Conservation (phyloP, 2,888 invertebrate species). For the Lycaena phlaeas region DNA sequence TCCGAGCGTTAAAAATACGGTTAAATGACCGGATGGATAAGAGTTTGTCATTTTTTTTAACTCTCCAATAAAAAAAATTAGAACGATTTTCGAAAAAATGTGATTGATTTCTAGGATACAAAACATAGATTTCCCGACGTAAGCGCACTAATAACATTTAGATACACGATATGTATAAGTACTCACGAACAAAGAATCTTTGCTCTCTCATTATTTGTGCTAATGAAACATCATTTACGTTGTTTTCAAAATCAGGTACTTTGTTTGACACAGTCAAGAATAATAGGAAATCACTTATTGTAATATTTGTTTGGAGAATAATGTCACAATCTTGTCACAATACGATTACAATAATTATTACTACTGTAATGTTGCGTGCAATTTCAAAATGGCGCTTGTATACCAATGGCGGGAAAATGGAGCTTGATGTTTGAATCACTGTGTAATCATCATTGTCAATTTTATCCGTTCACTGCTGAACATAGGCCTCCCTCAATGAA, state of each 20-base stretch:
- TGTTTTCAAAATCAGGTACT: neutral
- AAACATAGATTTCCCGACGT: too few relatives aligned
- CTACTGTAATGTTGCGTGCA: neutral
- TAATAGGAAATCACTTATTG: neutral
- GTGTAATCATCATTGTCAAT: too few relatives aligned
- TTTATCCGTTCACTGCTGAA: too few relatives aligned
- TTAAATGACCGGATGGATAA: too few relatives aligned
- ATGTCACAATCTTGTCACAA: neutral
- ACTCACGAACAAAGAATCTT: constrained; percentile 1
- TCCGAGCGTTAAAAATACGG: too few relatives aligned
- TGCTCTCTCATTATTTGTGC: neutral
- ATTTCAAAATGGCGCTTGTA: neutral
- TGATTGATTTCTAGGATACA: too few relatives aligned
- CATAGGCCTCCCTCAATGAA: too few relatives aligned
- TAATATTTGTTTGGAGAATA: neutral
- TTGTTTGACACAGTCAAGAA: neutral
- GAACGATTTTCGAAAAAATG: too few relatives aligned
- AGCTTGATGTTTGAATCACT: too few relatives aligned
- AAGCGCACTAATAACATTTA: too few relatives aligned
- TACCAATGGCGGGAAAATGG: neutral
- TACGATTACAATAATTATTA: neutral
- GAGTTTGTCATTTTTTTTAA: too few relatives aligned
- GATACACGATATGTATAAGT: neutral
- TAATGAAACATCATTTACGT: constrained; percentile 2
- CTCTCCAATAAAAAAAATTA: too few relatives aligned